Base-by-base conservation (phyloP, 1,140 invertebrate genomes). In the Drosophila persimilis region DNA sequence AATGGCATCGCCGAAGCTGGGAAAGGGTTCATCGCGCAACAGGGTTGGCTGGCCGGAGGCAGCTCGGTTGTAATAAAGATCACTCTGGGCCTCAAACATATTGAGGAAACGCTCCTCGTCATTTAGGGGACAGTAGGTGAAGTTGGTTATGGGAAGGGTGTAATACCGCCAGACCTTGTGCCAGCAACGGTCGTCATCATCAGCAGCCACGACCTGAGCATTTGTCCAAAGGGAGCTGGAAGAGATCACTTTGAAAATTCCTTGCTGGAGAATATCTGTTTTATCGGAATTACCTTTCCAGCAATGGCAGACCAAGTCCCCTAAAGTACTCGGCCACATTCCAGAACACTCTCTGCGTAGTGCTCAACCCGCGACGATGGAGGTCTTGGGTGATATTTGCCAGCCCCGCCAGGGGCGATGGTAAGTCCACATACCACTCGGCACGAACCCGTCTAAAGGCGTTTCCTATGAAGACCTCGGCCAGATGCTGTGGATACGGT, bases 111-210 rank as follows among this genome's bases (percentile, higher is more conserved):
- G 77, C 35, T 77, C 74, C 62, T 81, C 85, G 44, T 86, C 81
- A 5, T 81, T 62, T 0, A 86, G 13, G 0, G 84, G 76, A 22
- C 90, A 91, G 50, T 84, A 91, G 48, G 64, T 89, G 15, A 91
- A 86, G n/a, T 91, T 91, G 8, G 44, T 72, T 13, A 64, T 54
- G 11, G 72, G n/a, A 3, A 71, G 9, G 0, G 60, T 66, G 45
- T 90, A 79, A 13, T 76, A 90, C 15, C 64, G 66, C 90, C 90
- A 91, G 6, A 74, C 67, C 48, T 90, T 90, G 48, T 91, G 86
- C 77, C 83, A 90, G 45, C 90, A 91, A 2, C 59, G 52, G 45
- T 81, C 75, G 8, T 64, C 70, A 4, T 85, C 77, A 7, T 51
- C 50, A 5, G 41, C 9, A 4, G 72, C 29, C 13, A 74, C 61